Conservation (phyloP, 2,797 vertebrate species). For the Helicolenus hilgendorfi region DNA sequence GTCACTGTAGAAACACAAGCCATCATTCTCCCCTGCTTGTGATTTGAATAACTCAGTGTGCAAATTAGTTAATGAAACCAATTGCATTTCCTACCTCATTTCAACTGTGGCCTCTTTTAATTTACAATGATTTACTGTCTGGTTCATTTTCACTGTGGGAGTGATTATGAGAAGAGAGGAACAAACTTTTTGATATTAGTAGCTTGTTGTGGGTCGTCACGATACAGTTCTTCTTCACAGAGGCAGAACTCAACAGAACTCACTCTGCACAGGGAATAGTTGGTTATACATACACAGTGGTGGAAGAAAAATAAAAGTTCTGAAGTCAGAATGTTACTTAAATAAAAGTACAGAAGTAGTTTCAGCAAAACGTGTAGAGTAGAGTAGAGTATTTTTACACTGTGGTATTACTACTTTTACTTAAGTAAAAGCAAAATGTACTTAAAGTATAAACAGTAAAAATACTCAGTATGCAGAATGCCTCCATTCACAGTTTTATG, state of each 20-base stretch:
- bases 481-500: neutral
- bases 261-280: neutral
- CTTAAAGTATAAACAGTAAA: neutral
- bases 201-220: constrained; percentile 51
- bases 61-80: constrained; percentile 90
- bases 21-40: constrained; percentile 87
- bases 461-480: neutral
- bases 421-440: neutral
- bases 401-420: too few species aligned
- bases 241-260: neutral
- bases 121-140: constrained; percentile 78
- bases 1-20: constrained; percentile 88
- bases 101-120: constrained; percentile 85
- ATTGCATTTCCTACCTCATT: constrained; percentile 81
- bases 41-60: constrained; percentile 92
- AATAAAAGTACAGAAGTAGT: neutral
- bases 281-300: neutral
- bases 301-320: neutral
- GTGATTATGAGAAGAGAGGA: constrained; percentile 59
- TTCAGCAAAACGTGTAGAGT: too few species aligned
- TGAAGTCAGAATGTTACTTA: neutral
- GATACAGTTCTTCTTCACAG: constrained; percentile 40
- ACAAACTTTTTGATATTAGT: constrained; percentile 71
- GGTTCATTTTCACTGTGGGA: constrained; percentile 45
- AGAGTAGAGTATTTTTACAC: too few species aligned